A percentile compares a stretch with the other conserved stretches of the same genome.
These are phyloP conservation scores for Trichacis sp. DNA, from an alignment of 2,888 invertebrate genomes.

Conservation along the genomic window DNA sequence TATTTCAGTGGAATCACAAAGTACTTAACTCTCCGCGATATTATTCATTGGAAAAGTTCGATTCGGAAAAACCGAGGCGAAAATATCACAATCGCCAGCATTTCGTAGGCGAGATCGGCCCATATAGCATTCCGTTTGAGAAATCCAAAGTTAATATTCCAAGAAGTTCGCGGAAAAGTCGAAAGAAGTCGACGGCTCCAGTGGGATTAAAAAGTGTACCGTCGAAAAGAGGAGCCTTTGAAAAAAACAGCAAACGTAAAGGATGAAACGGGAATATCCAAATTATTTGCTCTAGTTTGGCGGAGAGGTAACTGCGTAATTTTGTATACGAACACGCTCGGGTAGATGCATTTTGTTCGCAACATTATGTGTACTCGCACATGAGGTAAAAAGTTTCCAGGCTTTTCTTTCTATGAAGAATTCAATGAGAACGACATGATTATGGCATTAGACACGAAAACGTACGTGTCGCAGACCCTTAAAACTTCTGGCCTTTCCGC, in stretches of 20 bases:
- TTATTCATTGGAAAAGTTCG: too few relatives aligned
- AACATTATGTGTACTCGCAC: too few relatives aligned
- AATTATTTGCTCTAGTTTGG: slow-evolving; percentile 32
- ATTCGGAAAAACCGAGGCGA: background rate
- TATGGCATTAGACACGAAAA: background rate
- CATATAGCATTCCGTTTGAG: slow-evolving; percentile 28
- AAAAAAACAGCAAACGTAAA: slow-evolving; percentile 16
- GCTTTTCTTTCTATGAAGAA: background rate
- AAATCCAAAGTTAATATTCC: slow-evolving; percentile 33
- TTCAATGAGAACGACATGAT: background rate
- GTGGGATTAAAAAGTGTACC: slow-evolving; percentile 29
- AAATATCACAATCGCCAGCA: slow-evolving; percentile 17
- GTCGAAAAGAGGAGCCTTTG: slow-evolving; percentile 19
- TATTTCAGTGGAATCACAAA: too few relatives aligned
- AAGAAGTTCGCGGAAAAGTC: slow-evolving; percentile 19
- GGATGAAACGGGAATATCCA: slow-evolving; percentile 17
- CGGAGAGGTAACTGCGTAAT: background rate
- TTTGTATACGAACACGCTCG: background rate
- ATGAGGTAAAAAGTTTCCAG: background rate
- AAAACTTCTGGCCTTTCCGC: slow-evolving; percentile 5
- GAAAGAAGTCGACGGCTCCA: slow-evolving; percentile 22
- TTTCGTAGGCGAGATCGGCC: slow-evolving; percentile 22
- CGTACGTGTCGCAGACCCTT: background rate
- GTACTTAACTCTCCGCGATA: too few relatives aligned
- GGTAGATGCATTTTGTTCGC: too few relatives aligned